phyloP scores from a whole-genome alignment of 2,797 vertebrate species.

The Podarcis siculus region DNA sequence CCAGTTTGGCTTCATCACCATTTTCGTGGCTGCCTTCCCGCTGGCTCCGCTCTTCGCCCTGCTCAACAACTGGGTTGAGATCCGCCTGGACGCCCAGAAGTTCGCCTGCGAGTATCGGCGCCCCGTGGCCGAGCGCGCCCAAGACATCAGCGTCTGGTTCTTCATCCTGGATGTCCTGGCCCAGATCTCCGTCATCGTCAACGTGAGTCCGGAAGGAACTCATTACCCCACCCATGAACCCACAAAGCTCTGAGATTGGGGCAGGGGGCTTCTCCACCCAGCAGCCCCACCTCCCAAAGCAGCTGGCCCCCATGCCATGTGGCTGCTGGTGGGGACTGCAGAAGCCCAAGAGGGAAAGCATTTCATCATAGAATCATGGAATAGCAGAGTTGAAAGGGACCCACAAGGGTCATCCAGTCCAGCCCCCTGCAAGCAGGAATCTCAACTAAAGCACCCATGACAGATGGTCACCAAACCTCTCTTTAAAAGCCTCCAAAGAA shows the following conservation, averaged over 20 bases:
- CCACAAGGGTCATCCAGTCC: too few relatives aligned
- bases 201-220: constrained; percentile 68
- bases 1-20: constrained; percentile 86
- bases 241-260: accelerated
- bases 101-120: constrained; percentile 83
- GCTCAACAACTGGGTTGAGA: constrained; percentile 85
- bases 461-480: too few relatives aligned
- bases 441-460: too few relatives aligned
- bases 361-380: background rate
- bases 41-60: constrained; percentile 83
- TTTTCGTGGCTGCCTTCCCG: constrained; percentile 84
- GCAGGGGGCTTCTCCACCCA: background rate
- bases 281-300: background rate
- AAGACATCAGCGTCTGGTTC: constrained; percentile 84
- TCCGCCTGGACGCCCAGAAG: constrained; percentile 82
- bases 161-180: constrained; percentile 83
- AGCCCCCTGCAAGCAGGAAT: too few relatives aligned
- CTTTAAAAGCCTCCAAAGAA: too few relatives aligned
- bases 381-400: background rate
- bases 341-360: background rate
- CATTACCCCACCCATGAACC: too few relatives aligned
- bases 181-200: constrained; percentile 80
- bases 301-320: background rate
- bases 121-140: constrained; percentile 80
- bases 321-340: background rate